These are phyloP conservation scores for Meteorus sp. DNA, from an alignment of 1,140 invertebrate species.

Conservation along the genomic window DNA sequence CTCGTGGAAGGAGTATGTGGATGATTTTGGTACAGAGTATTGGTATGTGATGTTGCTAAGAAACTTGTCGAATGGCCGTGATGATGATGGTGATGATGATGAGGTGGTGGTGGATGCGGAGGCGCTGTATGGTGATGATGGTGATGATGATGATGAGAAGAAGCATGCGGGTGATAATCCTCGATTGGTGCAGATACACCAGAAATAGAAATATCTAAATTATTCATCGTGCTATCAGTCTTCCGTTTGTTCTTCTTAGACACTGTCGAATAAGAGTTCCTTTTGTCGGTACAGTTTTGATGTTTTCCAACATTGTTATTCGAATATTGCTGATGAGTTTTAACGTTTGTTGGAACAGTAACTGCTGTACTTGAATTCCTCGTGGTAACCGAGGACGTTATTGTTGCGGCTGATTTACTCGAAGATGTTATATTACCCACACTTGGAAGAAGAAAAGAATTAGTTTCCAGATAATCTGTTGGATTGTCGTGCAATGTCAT, in stretches of 20 bases:
- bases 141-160: slow-evolving; percentile 29
- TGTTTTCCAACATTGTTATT: slow-evolving; percentile 34
- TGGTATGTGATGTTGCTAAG: no score
- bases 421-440: slow-evolving; percentile 32
- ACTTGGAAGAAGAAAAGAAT: slow-evolving; percentile 49
- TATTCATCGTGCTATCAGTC: slow-evolving; percentile 41
- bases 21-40: slow-evolving; percentile 53
- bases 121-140: slow-evolving; percentile 24
- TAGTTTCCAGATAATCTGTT: slow-evolving; percentile 52
- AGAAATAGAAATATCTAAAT: slow-evolving; percentile 50
- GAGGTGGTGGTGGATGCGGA: slow-evolving; percentile 44
- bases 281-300: slow-evolving; percentile 41
- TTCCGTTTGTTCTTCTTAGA: slow-evolving; percentile 54
- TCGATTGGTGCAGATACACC: slow-evolving; percentile 50
- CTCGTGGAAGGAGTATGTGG: slow-evolving; percentile 46
- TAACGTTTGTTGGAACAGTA: slow-evolving; percentile 32
- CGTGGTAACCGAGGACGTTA: slow-evolving; percentile 27
- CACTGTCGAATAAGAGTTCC: slow-evolving; percentile 42
- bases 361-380: slow-evolving; percentile 29
- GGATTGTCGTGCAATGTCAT: slow-evolving; percentile 54
- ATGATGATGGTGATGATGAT: slow-evolving; percentile 28
- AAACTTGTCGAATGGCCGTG: no score
- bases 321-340: slow-evolving; percentile 41
- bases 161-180: slow-evolving; percentile 49
- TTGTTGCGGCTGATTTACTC: slow-evolving; percentile 34